Conservation (phyloP, 2,113 vertebrate species). For the Sceloporus undulatus region DNA sequence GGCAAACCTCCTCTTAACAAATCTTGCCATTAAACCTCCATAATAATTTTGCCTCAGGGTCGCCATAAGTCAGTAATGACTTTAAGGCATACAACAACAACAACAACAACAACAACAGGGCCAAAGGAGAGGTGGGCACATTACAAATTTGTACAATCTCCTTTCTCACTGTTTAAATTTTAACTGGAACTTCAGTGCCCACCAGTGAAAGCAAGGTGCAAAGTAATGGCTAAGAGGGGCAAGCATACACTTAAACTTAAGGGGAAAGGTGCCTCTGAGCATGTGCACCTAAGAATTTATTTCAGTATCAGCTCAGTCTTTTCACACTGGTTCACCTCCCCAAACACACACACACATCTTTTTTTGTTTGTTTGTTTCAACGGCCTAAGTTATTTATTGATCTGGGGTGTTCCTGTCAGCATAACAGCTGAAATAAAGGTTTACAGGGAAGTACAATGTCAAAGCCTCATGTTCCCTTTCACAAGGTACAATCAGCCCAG, state of each 20-base stretch:
- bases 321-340: neutral
- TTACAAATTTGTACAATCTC: neutral
- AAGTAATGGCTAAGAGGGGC: neutral
- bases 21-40: too few species aligned
- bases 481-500: neutral
- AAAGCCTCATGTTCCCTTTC: neutral
- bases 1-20: too few species aligned
- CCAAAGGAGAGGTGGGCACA: neutral
- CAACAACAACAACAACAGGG: neutral
- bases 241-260: neutral
- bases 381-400: neutral
- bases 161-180: neutral
- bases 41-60: too few species aligned
- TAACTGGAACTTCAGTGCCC: neutral
- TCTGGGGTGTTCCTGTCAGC: neutral
- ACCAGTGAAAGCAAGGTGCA: neutral
- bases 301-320: neutral
- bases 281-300: too few species aligned
- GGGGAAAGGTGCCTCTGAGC: neutral
- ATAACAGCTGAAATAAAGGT: neutral
- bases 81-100: too few species aligned
- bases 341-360: neutral
- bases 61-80: too few species aligned
- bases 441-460: neutral
- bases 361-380: neutral